These are phyloP conservation scores for Danio kyathit DNA, from an alignment of 2,797 vertebrate species.

Conservation along the genomic window DNA sequence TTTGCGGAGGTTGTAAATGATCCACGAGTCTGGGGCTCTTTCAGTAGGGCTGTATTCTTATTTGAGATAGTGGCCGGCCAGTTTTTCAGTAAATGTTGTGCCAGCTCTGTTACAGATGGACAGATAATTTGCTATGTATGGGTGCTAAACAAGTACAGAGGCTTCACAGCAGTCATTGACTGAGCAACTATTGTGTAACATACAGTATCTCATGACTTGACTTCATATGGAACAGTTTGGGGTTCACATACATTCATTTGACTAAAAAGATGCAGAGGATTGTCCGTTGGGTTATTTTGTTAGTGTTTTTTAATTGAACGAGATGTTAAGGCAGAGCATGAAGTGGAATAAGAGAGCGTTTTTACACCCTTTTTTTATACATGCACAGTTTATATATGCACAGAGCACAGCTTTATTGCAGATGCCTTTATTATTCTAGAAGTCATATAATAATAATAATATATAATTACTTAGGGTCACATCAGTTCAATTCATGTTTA, in stretches of 20 bases:
- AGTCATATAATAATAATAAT: too few species aligned
- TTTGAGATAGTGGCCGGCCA: neutral
- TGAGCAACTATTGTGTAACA: neutral
- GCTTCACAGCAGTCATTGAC: neutral
- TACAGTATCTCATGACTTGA: neutral
- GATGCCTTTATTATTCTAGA: too few species aligned
- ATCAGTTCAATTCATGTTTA: too few species aligned
- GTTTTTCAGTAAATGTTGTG: slow-evolving; percentile 23
- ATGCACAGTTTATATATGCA: neutral
- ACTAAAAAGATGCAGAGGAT: neutral
- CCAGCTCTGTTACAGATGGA: slow-evolving; percentile 21
- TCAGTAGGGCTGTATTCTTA: neutral
- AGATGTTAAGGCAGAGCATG: neutral
- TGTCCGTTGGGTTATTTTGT: neutral
- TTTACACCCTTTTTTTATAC: neutral
- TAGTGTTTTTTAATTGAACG: neutral
- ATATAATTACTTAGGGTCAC: too few species aligned
- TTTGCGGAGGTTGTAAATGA: slow-evolving; percentile 40
- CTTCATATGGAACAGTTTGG: neutral
- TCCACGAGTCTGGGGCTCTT: slow-evolving; percentile 16
- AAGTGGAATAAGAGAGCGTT: neutral
- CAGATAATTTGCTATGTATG: slow-evolving; percentile 18
- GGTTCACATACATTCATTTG: neutral
- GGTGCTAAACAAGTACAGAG: slow-evolving; percentile 8
- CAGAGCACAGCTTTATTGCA: too few species aligned